phyloP scores from a whole-genome alignment of 2,797 vertebrate species.

The Anniella stebbinsi region DNA sequence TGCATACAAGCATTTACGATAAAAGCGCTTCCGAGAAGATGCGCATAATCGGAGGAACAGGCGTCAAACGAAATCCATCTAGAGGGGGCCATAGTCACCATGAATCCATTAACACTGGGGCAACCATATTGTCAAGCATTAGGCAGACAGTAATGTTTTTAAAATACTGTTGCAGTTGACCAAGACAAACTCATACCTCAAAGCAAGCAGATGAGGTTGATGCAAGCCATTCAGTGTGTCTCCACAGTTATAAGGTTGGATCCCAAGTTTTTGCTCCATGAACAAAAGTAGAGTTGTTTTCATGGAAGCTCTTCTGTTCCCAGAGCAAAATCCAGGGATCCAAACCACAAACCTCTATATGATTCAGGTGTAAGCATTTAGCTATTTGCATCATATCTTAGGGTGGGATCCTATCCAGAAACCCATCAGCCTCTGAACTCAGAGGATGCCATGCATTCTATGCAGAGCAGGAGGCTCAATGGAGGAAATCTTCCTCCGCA shows the following conservation, averaged over 20 bases:
- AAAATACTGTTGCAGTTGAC: not conserved
- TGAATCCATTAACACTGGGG: not conserved
- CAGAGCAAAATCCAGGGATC: not conserved
- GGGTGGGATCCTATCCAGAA: no score
- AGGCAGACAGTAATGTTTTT: no score
- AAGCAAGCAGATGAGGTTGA: not conserved
- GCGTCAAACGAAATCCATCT: no score
- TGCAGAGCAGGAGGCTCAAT: no score
- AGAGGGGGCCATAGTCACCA: not conserved
- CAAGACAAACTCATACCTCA: not conserved
- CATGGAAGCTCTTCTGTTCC: not conserved
- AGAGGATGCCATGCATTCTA: no score
- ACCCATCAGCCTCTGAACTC: no score
- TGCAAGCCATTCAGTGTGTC: not conserved
- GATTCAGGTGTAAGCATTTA: not conserved
- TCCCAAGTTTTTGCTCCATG: not conserved
- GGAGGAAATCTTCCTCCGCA: no score
- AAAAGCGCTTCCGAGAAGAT: no score
- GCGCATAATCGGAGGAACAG: no score
- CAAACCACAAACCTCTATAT: not conserved
- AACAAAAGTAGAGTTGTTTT: not conserved
- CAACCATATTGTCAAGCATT: not conserved
- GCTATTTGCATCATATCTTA: not conserved
- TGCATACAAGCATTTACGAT: no score
- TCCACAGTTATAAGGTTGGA: not conserved